Base-by-base conservation (phyloP, 2,888 invertebrate genomes). In the Abscondita cerata region DNA sequence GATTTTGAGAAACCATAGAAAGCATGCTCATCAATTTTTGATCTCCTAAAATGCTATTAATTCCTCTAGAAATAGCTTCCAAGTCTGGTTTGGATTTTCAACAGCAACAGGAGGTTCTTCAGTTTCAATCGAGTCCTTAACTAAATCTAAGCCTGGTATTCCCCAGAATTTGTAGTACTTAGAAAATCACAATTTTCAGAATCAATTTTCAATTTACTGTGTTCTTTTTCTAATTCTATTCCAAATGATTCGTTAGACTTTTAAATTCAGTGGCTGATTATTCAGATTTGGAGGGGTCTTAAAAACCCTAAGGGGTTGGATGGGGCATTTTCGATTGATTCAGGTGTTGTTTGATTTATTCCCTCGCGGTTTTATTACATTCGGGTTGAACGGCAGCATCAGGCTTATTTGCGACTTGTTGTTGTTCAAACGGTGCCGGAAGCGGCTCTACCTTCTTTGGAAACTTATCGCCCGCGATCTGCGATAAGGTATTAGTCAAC, bases 121-220 rank as follows among this genome's bases (percentile, higher is more conserved):
- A 19, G 62, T 58, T 40, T 85, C 84, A 4, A 6, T 6, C 2
- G 25, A 25, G 25, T 25, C 25, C 65, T 82, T 83, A 8, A 89
- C 87, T 62, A 91, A 83, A 82, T 91, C 91, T 59, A 91, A 82
- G 0, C 91, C 91, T 8, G 91, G 91, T 73, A 91, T 91, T 16
- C 51, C 54, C 25, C 54, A 25, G 46, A 52, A 20, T 34, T 54
- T 33, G 46, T 5, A 15, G 58, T 33, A 34, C 44, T 58, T 8
- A 58, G 48, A 59, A 60, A 52, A 34, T 12, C 52, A 11, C 5
- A 18, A 12, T n/a, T 13, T 13, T 13, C 48, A 2, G 12, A 12
- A 8, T 51, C 34, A 9, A 13, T 12, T 1, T 33, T 25, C 2
- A n/a, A 5, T 19, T 4, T 25, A 34, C 33, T n/a, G n/a, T n/a